Evolutionary conservation across 1,140 invertebrate species (phyloP).

Genomic region (Aphelinus atriplicis): DNA sequence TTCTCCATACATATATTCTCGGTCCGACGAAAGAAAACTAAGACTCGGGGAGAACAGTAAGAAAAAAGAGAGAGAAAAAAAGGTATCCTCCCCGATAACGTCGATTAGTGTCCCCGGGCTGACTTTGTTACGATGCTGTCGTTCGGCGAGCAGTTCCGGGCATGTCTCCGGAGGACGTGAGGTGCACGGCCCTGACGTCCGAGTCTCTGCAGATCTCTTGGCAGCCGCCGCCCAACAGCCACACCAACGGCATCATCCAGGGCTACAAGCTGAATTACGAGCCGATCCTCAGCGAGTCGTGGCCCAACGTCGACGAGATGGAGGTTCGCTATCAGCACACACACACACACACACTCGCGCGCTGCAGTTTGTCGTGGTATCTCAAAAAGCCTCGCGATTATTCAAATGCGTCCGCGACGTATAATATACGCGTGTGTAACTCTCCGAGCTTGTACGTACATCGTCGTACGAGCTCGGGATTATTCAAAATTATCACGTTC

Average conservation of each 20-base stretch:
- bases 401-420: no score
- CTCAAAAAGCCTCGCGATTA: no score
- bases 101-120: neutral
- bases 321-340: slow-evolving; percentile 52
- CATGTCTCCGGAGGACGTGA: slow-evolving; percentile 76
- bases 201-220: slow-evolving; percentile 84
- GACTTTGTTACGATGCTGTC: neutral
- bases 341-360: no score
- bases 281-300: slow-evolving; percentile 71
- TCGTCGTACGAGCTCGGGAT: no score
- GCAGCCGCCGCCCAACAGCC: slow-evolving; percentile 81
- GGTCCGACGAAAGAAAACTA: no score
- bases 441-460: no score
- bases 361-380: no score
- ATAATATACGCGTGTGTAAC: no score
- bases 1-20: no score
- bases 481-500: no score
- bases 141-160: slow-evolving; percentile 72
- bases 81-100: neutral
- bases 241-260: slow-evolving; percentile 82
- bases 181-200: slow-evolving; percentile 77
- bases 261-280: slow-evolving; percentile 84
- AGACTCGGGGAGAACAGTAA: no score
- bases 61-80: no score
- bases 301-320: slow-evolving; percentile 70